A percentile compares a stretch with the other conserved stretches of the same genome.
phyloP scores from a whole-genome alignment of 2,113 vertebrate genomes.

The Podarcis raffonei region DNA sequence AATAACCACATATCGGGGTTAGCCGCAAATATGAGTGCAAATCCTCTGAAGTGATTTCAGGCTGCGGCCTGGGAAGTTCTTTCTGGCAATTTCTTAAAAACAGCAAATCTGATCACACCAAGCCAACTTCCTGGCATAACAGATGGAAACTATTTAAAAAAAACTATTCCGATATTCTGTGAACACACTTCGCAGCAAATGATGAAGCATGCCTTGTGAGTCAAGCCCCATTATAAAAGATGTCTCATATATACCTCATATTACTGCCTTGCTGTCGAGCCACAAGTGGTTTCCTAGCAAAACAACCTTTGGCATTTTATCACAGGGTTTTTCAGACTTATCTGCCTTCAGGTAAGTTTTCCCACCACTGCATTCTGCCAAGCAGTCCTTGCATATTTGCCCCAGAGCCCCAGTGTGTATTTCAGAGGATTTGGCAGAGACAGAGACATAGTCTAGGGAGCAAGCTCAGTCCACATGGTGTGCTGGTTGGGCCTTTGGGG shows the following conservation, averaged over 20 bases:
- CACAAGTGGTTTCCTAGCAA: constrained; percentile 32
- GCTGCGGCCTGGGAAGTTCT: constrained; percentile 62
- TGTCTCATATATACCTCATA: constrained; percentile 54
- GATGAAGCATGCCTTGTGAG: constrained; percentile 63
- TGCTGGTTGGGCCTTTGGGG: neutral
- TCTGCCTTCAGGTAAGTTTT: neutral
- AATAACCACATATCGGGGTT: constrained; percentile 38
- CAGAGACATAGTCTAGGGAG: neutral
- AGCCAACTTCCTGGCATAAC: constrained; percentile 61
- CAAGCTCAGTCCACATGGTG: neutral
- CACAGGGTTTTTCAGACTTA: neutral
- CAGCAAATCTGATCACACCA: constrained; percentile 57
- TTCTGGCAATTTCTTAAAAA: constrained; percentile 65
- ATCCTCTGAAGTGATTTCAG: constrained; percentile 54
- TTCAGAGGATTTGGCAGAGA: neutral
- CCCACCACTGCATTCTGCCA: neutral
- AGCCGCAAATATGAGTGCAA: constrained; percentile 31
- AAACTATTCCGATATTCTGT: constrained; percentile 70
- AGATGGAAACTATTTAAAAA: constrained; percentile 66
- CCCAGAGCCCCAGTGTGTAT: neutral
- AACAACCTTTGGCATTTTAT: constrained; percentile 15
- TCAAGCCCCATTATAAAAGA: constrained; percentile 60
- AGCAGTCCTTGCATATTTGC: neutral
- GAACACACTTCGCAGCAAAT: constrained; percentile 63
- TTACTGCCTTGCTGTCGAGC: constrained; percentile 53